Base-by-base conservation (phyloP, 1,140 invertebrate species). In the Plodia interpunctella region DNA sequence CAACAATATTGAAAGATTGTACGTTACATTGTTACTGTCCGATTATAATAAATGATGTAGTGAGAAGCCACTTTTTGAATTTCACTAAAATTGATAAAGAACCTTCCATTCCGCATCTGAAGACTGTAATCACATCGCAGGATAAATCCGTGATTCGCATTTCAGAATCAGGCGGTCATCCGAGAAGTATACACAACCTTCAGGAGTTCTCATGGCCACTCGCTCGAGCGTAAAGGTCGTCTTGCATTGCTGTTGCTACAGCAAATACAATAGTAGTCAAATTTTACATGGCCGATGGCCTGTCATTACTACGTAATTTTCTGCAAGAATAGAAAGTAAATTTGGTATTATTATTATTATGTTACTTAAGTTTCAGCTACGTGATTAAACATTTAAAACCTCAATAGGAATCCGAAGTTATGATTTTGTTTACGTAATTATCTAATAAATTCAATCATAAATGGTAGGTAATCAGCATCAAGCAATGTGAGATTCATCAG, bases 151-250 rank as follows among this genome's bases (percentile, higher is more conserved):
- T 15, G 38, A 44, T 44, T 44, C 15, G 38, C 30, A 44, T 44
- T 1, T 15, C 13, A 44, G 38, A 44, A 3, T 44, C 38, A 44
- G 32, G 38, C 32, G n/a, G 57, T 30, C 30, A 59, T 53, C 54
- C 44, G 59, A 74, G 69, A 73, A 72, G 55, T 59, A 74, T 64
- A 58, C 55, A 60, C 76, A 87, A 87, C 86, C 83, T 87, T 86
- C 82, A 76, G 76, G 67, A 73, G 74, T 74, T 79, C 80, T 86
- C 83, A 88, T 80, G 80, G 81, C 74, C 80, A 76, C 68, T 72
- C 80, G 68, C 58, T 76, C 70, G 66, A 79, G 76, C 82, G 77
- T 84, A 80, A 84, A 87, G 80, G 83, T 83, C 76, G 81, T 78
- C 72, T 70, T 51, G 58, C 64, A 71, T 69, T 51, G 59, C 65